These are phyloP conservation scores for Onychomys arenicola DNA, from an alignment of 2,797 vertebrate species.

Conservation along the genomic window DNA sequence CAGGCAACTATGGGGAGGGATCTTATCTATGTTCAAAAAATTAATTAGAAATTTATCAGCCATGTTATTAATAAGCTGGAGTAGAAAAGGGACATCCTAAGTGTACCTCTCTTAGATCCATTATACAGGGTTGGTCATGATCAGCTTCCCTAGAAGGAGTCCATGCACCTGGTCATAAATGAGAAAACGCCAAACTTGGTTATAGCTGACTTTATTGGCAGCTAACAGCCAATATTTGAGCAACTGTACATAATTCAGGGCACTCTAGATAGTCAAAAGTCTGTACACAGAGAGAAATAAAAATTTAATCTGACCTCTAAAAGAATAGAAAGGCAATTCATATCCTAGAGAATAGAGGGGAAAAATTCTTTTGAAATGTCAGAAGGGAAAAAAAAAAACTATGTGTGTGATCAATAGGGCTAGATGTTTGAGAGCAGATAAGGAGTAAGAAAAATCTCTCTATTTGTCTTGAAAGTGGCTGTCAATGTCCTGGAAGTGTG, in stretches of 20 bases:
- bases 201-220: slow-evolving; percentile 25
- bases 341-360: slow-evolving; percentile 28
- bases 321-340: slow-evolving; percentile 64
- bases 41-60: neutral
- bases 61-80: neutral
- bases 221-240: slow-evolving; percentile 34
- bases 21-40: neutral
- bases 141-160: neutral
- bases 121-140: neutral
- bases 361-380: slow-evolving; percentile 49
- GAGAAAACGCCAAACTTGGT: slow-evolving; percentile 37
- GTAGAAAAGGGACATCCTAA: neutral
- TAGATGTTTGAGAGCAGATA: slow-evolving; percentile 66
- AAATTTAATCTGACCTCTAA: slow-evolving; percentile 67
- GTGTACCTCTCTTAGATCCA: neutral
- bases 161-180: neutral
- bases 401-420: slow-evolving; percentile 50
- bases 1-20: neutral
- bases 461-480: slow-evolving; percentile 67
- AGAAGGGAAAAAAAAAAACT: neutral
- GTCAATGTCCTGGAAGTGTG: slow-evolving; percentile 59
- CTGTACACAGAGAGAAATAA: slow-evolving; percentile 54
- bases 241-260: slow-evolving; percentile 17
- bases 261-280: slow-evolving; percentile 35
- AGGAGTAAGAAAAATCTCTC: slow-evolving; percentile 61